Evolutionary conservation across 2,888 invertebrate species (phyloP), one percentile per base, ranked within the genome.

Genomic region (Eupithecia subfuscata): DNA sequence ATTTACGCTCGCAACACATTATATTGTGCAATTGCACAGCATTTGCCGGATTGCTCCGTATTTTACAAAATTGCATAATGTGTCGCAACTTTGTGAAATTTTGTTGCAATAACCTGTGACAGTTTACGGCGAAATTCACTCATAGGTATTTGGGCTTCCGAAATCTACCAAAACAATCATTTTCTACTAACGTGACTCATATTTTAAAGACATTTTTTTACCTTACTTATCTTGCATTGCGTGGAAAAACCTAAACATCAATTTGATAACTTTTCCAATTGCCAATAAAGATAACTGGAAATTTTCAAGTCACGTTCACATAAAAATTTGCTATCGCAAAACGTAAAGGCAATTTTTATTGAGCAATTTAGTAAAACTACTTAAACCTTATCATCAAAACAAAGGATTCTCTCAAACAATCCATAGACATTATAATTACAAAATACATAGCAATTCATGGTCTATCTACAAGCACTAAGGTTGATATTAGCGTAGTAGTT

Each of bases 21-120:
- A 34, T 75, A 75, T 52, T 40, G 83, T 76, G 74, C 79, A 64
- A 69, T 85, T 83, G 80, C 82, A 82, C 82, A 85, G 84, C 83
- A 48, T 77, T 67, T 45, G 70, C 68, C 3, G 16, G 16, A 76
- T 76, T 72, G 68, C 74, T 70, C 78, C 64, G 74, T 70, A 77
- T 83, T 83, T 78, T 73, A 77, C 68, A 75, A 76, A 79, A 81
- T 83, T 82, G 77, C 70, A 69, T 77, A 64, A 69, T 71, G 48
- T 79, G 69, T 30, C 83, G 81, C 77, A 82, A 83, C 74, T 81
- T 82, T 83, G 78, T 81, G 83, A 80, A 75, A 85, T 79, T 73
- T 60, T 77, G 69, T 80, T 81, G 80, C 82, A 69, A 70, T 79
- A 64, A 71, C 68, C 12, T 45, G 67, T 12, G 43, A 45, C 43